Evolutionary conservation across 1,140 invertebrate species (phyloP).

Genomic region (Drosophila repletoides): DNA sequence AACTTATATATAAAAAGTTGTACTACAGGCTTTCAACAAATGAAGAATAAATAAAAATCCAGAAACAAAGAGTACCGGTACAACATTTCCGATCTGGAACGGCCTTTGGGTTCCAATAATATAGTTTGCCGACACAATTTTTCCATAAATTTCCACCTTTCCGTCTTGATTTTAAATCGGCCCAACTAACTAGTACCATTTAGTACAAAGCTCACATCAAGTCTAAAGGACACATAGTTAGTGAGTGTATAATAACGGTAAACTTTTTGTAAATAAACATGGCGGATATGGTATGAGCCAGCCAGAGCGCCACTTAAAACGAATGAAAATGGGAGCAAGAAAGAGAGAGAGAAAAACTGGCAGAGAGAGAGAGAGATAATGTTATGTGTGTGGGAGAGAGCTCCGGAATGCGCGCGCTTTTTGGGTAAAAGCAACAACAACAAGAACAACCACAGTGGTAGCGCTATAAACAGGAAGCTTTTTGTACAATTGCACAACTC

Average conservation of each 20-base stretch:
- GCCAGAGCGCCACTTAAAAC: constrained; percentile 10
- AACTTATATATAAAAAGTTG: no score
- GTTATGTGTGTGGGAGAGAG: constrained; percentile 54
- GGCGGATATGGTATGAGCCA: constrained; percentile 63
- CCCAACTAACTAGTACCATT: neutral
- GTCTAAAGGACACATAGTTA: constrained; percentile 1
- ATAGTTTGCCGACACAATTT: no score
- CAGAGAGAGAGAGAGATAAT: constrained; percentile 5
- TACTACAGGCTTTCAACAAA: no score
- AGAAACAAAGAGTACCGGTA: no score
- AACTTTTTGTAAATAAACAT: constrained; percentile 79
- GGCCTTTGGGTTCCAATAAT: no score
- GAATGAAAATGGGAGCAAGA: neutral
- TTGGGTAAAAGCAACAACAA: constrained; percentile 27
- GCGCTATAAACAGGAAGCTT: constrained; percentile 69
- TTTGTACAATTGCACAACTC: constrained; percentile 69
- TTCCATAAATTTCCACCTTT: no score
- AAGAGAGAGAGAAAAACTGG: constrained; percentile 1
- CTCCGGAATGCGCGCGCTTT: constrained; percentile 75
- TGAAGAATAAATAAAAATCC: no score
- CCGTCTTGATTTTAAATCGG: no score
- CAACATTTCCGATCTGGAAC: no score
- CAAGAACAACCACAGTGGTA: neutral
- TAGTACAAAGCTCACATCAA: neutral
- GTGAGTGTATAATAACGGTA: constrained; percentile 40